Evolutionary conservation across 2,797 vertebrate species (phyloP), one percentile per base, ranked within the genome.

Genomic region (Cyprinella venusta): DNA sequence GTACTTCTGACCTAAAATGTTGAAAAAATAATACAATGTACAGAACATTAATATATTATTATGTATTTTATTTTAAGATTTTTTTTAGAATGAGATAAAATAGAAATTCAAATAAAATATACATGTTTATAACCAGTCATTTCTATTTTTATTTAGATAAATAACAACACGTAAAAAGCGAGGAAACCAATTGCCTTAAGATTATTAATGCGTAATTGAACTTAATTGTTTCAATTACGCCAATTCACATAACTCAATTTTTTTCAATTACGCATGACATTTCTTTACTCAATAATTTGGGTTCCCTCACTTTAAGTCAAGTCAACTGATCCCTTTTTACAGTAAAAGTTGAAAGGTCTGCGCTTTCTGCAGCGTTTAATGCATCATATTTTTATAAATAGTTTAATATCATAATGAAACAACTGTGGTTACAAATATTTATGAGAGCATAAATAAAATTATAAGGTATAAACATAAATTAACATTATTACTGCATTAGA

Each of bases 401-500:
- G 12, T 38, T 56, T 4, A 38, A 30, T 61, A 76, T 6, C 33
- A 8, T 38, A 56, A 75, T 56, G 33, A 75, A 56, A 56, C 52
- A 74, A 36, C 33, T 59, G 21, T 40, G 36, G 1, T 59, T 59
- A 59, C 36, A 77, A 21, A 33, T 45, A 77, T 61, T 63, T 26
- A 63, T 45, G 6, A 77, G 24, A 12, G 9, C 59, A 33, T 64
- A 61, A 42, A 77, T n/a, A 75, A 56, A 56, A 75, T 56, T 38
- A 74, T 45, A 21, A 5, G 6, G 40, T 33, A 6, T n/a, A 36
- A 36, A 8, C 56, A 75, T 56, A 48, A 64, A 45, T 76, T 18
- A 61, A 54, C 4, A 56, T 54, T 5, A 54, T 54, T n/a, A 69
- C 9, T 4, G 38, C 61, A 19, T 50, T 12, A 72, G 16, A 72